Evolutionary conservation across 2,888 invertebrate species (phyloP), one percentile per base, ranked within the genome.

Genomic region (Sesamia inferens): DNA sequence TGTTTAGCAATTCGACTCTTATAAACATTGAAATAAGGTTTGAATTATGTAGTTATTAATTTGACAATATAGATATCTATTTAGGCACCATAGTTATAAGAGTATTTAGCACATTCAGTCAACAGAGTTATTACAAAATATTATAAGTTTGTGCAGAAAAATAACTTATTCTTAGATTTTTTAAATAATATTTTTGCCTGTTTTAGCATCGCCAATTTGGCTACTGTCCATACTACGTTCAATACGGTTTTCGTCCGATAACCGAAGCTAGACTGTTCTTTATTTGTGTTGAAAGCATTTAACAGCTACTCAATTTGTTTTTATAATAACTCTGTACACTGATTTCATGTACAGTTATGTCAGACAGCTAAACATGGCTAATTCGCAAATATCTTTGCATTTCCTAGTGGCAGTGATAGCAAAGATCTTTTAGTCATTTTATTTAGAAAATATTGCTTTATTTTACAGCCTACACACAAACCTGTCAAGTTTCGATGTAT

Each of bases 181-280:
- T 31, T 5, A 24, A 13, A 64, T 64, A 2, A 8, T 24, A 8
- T 44, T 13, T 13, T 44, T 4, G 7, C 31, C 22, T 16, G 16
- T 22, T 63, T 22, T 24, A 63, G 16, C 14, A 5, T 22, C 22
- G 10, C 22, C 22, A 11, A 44, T 13, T 6, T 8, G 16, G 88
- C 86, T 88, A 89, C 88, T 88, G 92, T 93, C 92, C 93, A 93
- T 93, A 93, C 93, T 90, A 93, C 90, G 93, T 93, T 94, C 93
- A 93, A 93, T 84, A 92, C 93, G 94, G 93, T 93, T 94, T 93
- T 94, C 93, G 93, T 94, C 94, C 93, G 94, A 94, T 94, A 94
- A 94, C 94, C 93, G 94, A 94, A 94, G 94, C 7, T 22, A 22
- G 14, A 55, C 14, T 22, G 14, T 22, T 22, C 2, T 1, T 55